Conservation (phyloP, 2,888 invertebrate species). For the Oscheius sp. region DNA sequence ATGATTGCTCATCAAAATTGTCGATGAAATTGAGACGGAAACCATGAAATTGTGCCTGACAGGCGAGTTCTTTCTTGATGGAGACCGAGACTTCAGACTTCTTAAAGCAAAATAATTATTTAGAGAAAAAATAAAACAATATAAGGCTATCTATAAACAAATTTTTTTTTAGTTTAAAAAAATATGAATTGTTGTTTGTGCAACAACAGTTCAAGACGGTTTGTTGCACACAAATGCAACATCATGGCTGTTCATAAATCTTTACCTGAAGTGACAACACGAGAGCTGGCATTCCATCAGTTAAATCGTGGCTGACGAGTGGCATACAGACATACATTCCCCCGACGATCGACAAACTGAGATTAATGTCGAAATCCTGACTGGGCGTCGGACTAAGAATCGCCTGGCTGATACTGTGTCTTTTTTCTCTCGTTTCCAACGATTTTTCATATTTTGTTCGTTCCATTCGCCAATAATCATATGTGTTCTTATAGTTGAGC, state of each 20-base stretch:
- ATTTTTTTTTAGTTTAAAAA: no score
- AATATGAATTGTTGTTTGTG: no score
- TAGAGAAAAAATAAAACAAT: background rate
- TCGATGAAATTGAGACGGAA: conserved; percentile 93
- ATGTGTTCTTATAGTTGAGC: conserved; percentile 98
- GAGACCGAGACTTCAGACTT: conserved; percentile 85
- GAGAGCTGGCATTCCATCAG: conserved; percentile 77
- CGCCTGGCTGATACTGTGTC: conserved; percentile 23
- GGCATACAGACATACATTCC: conserved; percentile 70
- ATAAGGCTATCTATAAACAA: no score
- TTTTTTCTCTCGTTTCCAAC: background rate
- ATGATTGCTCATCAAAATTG: conserved; percentile 76
- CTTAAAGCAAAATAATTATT: background rate
- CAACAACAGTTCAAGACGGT: no score
- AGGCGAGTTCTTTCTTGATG: conserved; percentile 79
- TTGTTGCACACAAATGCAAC: no score
- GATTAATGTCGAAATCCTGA: conserved; percentile 58
- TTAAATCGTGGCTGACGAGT: conserved; percentile 54
- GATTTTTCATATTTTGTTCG: conserved; percentile 26
- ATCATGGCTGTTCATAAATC: no score
- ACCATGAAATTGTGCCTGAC: conserved; percentile 82
- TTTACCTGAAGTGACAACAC: conserved; percentile 88
- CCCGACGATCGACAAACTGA: conserved; percentile 63
- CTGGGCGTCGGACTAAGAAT: conserved; percentile 30
- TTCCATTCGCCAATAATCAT: conserved; percentile 98